phyloP scores from a whole-genome alignment of 2,888 invertebrate species.

The Adelognathus sp. region DNA sequence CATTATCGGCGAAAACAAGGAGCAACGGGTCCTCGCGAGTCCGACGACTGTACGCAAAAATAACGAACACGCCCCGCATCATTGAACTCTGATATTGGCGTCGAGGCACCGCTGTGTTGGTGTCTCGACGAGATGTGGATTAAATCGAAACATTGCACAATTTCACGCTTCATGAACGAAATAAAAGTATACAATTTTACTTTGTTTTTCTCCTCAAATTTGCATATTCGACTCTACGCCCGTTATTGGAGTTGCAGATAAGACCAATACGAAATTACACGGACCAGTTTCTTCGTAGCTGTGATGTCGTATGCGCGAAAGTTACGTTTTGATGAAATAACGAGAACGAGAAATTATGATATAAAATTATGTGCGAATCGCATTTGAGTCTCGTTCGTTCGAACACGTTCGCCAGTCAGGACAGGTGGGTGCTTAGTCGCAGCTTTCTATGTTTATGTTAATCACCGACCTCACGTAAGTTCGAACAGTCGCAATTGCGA shows the following conservation, averaged over 20 bases:
- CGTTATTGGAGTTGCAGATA: constrained; percentile 4
- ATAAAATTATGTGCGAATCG: neutral
- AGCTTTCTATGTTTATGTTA: constrained; percentile 18
- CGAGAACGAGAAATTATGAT: neutral
- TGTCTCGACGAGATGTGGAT: constrained; percentile 24
- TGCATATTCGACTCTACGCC: neutral
- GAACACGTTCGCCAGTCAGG: neutral
- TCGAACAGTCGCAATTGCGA: neutral
- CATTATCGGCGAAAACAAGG: constrained; percentile 27
- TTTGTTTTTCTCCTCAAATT: constrained; percentile 15
- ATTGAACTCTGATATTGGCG: constrained; percentile 3
- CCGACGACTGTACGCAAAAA: constrained; percentile 9
- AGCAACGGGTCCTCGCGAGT: constrained; percentile 6
- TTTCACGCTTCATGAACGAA: constrained; percentile 37
- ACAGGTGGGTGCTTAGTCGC: neutral
- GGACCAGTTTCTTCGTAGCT: neutral
- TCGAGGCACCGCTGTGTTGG: neutral
- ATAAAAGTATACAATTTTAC: constrained; percentile 29
- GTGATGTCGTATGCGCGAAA: neutral
- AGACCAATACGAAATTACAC: neutral
- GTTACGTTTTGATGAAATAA: neutral
- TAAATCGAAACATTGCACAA: constrained; percentile 34
- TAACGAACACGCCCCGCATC: constrained; percentile 5
- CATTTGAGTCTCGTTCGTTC: neutral
- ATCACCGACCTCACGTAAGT: neutral